phyloP scores from a whole-genome alignment of 2,113 vertebrate genomes.

The Heterochromis multidens region DNA sequence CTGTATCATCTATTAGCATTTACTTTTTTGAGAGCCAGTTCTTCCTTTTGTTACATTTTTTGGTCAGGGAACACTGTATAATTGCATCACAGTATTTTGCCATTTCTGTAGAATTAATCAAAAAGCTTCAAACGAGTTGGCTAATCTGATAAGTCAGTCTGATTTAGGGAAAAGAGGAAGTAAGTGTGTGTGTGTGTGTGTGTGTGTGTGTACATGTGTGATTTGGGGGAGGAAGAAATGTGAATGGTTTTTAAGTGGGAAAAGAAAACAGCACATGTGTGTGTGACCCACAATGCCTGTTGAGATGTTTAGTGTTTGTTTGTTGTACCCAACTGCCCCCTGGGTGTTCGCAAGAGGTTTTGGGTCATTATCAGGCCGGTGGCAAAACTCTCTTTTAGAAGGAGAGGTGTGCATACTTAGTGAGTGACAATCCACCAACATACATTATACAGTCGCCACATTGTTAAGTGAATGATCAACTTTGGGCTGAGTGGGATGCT shows the following conservation, averaged over 20 bases:
- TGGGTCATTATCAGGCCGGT: conserved; percentile 68
- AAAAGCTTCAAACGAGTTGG: background rate
- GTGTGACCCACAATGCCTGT: conserved; percentile 34
- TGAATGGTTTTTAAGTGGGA: conserved; percentile 49
- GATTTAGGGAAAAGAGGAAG: background rate
- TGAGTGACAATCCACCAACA: conserved; percentile 44
- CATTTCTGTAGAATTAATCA: background rate
- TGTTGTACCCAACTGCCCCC: conserved; percentile 53
- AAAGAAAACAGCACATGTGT: conserved; percentile 36
- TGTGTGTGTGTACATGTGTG: background rate
- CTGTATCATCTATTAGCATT: background rate
- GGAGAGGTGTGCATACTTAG: conserved; percentile 45
- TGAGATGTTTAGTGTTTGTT: conserved; percentile 72
- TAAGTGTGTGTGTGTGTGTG: background rate
- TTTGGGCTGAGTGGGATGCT: background rate
- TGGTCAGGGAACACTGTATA: background rate
- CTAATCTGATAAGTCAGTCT: background rate
- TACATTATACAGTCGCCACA: background rate
- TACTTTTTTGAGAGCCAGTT: background rate
- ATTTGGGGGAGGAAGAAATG: conserved; percentile 4
- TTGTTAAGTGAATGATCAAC: background rate
- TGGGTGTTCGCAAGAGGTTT: conserved; percentile 47
- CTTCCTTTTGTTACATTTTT: background rate
- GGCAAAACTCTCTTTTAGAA: conserved; percentile 48
- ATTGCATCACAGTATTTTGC: background rate